Evolutionary conservation across 2,888 invertebrate genomes (phyloP).

Genomic region (Graphium colonna): DNA sequence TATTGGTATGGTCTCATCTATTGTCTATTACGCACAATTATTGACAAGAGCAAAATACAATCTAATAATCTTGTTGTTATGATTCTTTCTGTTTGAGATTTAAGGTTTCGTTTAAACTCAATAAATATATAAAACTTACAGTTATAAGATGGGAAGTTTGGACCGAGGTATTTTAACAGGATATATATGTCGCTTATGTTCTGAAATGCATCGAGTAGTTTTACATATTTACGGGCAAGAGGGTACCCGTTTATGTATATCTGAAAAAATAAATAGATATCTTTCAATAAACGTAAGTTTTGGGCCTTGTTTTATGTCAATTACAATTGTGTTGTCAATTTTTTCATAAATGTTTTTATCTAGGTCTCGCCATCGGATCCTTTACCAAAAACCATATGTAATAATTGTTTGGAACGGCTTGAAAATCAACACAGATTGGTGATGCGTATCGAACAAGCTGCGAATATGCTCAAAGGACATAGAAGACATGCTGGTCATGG

Average conservation of each 20-base stretch:
- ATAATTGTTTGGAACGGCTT: slow-evolving; percentile 79
- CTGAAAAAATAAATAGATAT: slow-evolving; percentile 89
- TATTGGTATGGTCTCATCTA: no score
- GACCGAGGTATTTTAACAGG: slow-evolving; percentile 90
- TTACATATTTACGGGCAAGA: slow-evolving; percentile 91
- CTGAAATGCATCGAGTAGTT: slow-evolving; percentile 91
- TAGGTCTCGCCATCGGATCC: slow-evolving; percentile 83
- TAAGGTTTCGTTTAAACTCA: background rate
- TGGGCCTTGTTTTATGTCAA: slow-evolving; percentile 3
- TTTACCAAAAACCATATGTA: slow-evolving; percentile 85
- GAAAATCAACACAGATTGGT: slow-evolving; percentile 78
- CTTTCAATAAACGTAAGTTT: slow-evolving; percentile 87
- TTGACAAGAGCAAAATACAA: no score
- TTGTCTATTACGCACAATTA: no score
- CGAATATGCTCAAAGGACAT: slow-evolving; percentile 60
- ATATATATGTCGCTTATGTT: slow-evolving; percentile 91
- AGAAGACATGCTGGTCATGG: slow-evolving; percentile 39
- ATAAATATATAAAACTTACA: background rate
- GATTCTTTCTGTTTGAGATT: background rate
- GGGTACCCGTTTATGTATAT: slow-evolving; percentile 86
- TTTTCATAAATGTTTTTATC: slow-evolving; percentile 25
- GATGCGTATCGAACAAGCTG: slow-evolving; percentile 68
- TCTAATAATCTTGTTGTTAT: no score
- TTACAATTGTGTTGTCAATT: no score
- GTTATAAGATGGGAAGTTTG: slow-evolving; percentile 86